A percentile compares a stretch with the other conserved stretches of the same genome.
Evolutionary conservation across 2,113 vertebrate genomes (phyloP).

Genomic region (Castor canadensis): DNA sequence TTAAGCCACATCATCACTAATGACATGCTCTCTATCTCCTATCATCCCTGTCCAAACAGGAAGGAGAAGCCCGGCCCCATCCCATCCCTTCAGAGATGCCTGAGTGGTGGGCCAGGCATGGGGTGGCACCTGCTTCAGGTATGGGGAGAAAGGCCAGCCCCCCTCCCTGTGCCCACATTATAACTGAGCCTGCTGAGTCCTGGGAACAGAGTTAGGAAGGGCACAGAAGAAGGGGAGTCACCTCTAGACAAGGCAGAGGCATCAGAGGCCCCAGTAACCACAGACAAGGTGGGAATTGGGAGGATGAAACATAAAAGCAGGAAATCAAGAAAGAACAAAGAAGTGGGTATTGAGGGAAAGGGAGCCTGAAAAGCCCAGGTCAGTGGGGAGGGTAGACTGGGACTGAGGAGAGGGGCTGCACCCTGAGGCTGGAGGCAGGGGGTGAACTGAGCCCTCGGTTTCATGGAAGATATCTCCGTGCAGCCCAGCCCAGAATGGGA

Average conservation of each 20-base stretch:
- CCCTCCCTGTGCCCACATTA: neutral
- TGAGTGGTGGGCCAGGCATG: neutral
- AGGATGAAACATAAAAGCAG: neutral
- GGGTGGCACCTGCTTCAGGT: neutral
- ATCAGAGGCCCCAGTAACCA: neutral
- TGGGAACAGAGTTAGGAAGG: neutral
- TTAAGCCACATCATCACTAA: slow-evolving; percentile 65
- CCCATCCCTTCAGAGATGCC: neutral
- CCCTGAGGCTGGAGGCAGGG: neutral
- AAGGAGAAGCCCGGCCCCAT: neutral
- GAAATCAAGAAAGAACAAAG: neutral
- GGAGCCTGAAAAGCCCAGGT: neutral
- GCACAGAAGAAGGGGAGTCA: neutral
- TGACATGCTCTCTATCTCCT: slow-evolving; percentile 45
- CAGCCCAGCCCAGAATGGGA: neutral
- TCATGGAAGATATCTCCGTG: too few relatives aligned
- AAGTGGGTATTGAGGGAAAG: neutral
- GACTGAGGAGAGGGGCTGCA: neutral
- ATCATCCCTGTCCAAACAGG: slow-evolving; percentile 36
- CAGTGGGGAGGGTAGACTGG: neutral
- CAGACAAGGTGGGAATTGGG: neutral
- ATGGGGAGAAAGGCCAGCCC: neutral
- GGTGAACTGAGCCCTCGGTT: neutral
- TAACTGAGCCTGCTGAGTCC: neutral
- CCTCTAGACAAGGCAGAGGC: neutral